Percentiles rank a stretch among this genome's conserved stretches.
Conservation (phyloP, 1,140 invertebrate species). For the Achatina immaculata region DNA sequence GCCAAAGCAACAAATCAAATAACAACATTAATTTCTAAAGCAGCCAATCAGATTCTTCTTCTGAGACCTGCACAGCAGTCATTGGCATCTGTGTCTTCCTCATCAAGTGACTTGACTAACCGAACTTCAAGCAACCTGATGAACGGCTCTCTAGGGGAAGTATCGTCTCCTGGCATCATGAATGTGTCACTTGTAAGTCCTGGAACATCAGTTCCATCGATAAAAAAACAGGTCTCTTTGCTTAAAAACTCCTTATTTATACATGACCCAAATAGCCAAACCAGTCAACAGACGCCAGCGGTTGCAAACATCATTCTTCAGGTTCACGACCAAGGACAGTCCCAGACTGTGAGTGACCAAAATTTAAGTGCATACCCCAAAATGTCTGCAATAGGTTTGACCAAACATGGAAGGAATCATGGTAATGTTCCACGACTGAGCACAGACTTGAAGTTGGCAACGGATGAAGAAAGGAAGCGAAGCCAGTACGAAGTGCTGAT, state of each 20-base stretch:
- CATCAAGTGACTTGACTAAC: background rate
- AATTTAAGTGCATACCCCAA: background rate
- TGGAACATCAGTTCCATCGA: background rate
- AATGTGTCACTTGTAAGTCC: background rate
- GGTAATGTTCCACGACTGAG: background rate
- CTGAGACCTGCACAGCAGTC: background rate
- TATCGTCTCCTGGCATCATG: background rate
- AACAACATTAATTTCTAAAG: background rate
- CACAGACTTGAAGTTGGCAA: background rate
- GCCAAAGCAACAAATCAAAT: background rate
- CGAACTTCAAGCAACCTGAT: background rate
- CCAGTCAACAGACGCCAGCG: background rate
- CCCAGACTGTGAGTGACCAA: background rate
- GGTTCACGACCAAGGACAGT: background rate
- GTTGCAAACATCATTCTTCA: background rate
- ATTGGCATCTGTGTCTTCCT: background rate
- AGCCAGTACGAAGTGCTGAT: slow-evolving; percentile 24
- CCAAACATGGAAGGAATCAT: slow-evolving; percentile 17
- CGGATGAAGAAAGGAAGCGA: slow-evolving; percentile 14
- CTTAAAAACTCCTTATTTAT: background rate
- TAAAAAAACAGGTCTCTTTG: background rate
- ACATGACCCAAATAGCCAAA: background rate
- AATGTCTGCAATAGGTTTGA: slow-evolving; percentile 32
- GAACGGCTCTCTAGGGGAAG: background rate
- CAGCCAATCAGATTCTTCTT: background rate